phyloP scores from a whole-genome alignment of 2,113 vertebrate genomes.

The Catharus minimus region DNA sequence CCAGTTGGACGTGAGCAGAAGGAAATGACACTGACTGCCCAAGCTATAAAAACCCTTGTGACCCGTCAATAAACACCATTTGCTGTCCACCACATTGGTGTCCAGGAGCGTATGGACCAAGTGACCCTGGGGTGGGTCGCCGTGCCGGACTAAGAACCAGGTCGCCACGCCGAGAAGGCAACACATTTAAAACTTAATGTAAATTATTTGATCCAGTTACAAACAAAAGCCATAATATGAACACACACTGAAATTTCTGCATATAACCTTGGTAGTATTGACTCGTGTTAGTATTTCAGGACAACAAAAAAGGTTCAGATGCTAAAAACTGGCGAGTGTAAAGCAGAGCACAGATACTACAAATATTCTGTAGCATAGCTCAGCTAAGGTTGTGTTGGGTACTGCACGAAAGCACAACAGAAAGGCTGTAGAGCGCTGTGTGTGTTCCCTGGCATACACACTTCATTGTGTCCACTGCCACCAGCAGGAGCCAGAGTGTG shows the following conservation, averaged over 20 bases:
- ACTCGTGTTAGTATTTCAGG: neutral
- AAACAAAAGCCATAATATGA: neutral
- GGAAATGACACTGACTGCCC: too few relatives aligned
- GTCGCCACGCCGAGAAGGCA: too few relatives aligned
- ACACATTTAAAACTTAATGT: too few relatives aligned
- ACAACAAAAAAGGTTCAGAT: rapidly evolving
- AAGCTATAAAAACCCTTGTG: too few relatives aligned
- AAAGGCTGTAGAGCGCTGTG: rapidly evolving
- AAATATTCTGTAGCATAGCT: neutral
- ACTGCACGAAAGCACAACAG: neutral
- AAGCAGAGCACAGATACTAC: neutral
- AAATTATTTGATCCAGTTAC: neutral
- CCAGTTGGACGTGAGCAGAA: too few relatives aligned
- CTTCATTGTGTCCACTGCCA: rapidly evolving
- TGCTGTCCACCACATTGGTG: too few relatives aligned
- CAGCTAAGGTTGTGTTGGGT: neutral
- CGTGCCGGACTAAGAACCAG: too few relatives aligned
- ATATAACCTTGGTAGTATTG: neutral
- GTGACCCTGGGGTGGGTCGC: too few relatives aligned
- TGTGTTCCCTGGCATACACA: rapidly evolving
- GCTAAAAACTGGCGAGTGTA: neutral
- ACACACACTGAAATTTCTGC: neutral
- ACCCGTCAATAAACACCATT: too few relatives aligned
- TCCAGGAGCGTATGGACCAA: too few relatives aligned
- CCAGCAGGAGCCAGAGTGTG: rapidly evolving